Percentiles rank a stretch among this genome's conserved stretches.
Evolutionary conservation across 2,113 vertebrate species (phyloP).

Genomic region (Craseonycteris thonglongyai): DNA sequence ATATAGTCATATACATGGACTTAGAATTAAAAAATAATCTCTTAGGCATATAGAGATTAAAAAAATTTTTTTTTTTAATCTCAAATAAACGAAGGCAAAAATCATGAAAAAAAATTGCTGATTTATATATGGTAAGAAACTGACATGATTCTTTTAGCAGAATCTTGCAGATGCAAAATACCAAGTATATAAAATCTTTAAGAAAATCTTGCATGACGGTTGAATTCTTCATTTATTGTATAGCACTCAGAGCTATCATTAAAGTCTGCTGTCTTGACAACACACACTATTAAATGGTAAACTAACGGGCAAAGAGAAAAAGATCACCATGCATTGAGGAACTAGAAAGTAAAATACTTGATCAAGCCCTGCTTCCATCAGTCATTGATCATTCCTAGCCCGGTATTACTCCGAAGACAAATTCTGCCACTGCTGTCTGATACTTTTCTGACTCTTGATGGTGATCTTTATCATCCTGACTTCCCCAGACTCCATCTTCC

Average conservation of each 20-base stretch:
- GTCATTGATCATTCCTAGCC: not conserved
- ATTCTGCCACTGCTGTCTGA: not conserved
- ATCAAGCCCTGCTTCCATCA: not conserved
- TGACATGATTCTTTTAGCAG: not conserved
- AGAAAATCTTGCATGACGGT: not conserved
- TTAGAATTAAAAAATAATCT: no score
- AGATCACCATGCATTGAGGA: not conserved
- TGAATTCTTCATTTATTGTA: constrained; percentile 1
- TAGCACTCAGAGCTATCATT: not conserved
- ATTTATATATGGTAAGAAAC: constrained; percentile 23
- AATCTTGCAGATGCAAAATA: not conserved
- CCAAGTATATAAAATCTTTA: not conserved
- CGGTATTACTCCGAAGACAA: not conserved
- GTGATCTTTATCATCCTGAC: not conserved
- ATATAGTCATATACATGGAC: not conserved
- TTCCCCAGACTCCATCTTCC: not conserved
- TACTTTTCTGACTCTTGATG: not conserved
- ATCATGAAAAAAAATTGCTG: not conserved
- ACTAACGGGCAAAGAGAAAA: not conserved
- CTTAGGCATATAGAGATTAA: not conserved
- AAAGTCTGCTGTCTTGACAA: not conserved
- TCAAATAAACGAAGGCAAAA: not conserved
- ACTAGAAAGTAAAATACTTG: not conserved
- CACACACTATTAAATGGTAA: constrained; percentile 14
- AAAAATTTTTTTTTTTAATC: constrained; percentile 31